Conservation (phyloP, 2,888 invertebrate species). For the Calameuta filiformis region DNA sequence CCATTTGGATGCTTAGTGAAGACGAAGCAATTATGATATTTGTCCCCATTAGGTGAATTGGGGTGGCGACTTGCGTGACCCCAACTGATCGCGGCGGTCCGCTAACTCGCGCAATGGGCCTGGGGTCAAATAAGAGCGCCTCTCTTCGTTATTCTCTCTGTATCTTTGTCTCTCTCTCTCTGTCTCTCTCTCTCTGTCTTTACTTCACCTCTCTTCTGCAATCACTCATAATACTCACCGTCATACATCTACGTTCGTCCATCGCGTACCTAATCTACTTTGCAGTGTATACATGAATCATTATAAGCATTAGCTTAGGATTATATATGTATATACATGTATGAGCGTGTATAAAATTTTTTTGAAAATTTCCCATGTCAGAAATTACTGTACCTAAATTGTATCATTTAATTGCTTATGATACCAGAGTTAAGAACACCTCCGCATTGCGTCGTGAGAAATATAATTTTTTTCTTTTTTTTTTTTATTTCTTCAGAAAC, state of each 20-base stretch:
- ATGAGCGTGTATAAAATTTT: not conserved
- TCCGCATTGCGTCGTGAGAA: not conserved
- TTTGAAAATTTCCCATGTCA: not conserved
- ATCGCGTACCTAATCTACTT: not conserved
- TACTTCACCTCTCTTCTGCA: slow-evolving; percentile 24
- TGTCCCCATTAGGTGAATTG: slow-evolving; percentile 64
- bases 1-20: slow-evolving; percentile 57
- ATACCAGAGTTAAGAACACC: not conserved
- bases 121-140: slow-evolving; percentile 61
- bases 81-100: slow-evolving; percentile 58
- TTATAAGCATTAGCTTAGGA: not conserved
- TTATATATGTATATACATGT: too few species aligned
- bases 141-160: slow-evolving; percentile 24
- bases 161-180: slow-evolving; percentile 32
- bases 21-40: slow-evolving; percentile 64
- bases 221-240: not conserved
- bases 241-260: not conserved
- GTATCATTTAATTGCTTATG: not conserved
- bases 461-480: not conserved
- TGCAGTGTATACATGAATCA: not conserved
- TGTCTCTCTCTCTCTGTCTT: slow-evolving; percentile 31
- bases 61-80: slow-evolving; percentile 64
- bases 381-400: not conserved
- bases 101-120: slow-evolving; percentile 61
- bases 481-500: not conserved